Evolutionary conservation across 2,113 vertebrate genomes (phyloP), one percentile per base, ranked within the genome.

Genomic region (Lepus timidus): DNA sequence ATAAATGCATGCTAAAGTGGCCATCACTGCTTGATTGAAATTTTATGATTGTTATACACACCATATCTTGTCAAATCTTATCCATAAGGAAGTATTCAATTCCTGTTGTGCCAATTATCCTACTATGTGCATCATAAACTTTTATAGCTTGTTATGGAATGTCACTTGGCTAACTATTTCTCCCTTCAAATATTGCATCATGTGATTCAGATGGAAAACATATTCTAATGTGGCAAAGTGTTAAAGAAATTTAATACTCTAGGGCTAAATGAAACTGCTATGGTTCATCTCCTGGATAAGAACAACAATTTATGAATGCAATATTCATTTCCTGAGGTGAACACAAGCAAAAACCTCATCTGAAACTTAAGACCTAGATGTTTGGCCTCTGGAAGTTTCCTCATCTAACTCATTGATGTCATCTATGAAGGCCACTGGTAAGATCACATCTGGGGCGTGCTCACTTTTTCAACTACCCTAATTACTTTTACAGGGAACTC

Each of bases 311-410:
- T 98, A 98, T 98, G 98, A 98, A 98, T 98, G 98, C 96, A 98
- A 98, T 98, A 98, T 98, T 98, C 98, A 98, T 98, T 98, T 98
- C 98, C 98, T 98, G 98, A 98, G 97, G 97, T 98, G 97, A 98
- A 97, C 98, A 98, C 91, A 97, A 98, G 98, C 93, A 96, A 98
- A 98, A 98, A 97, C 89, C 96, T 98, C 96, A 97, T 97, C 97
- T 98, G 98, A 98, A 98, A 98, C 91, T 76, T 96, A 98, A 98
- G 98, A 97, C 98, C 79, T 80, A 96, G 91, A 96, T 96, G 79
- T 96, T 93, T 97, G 95, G 97, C 95, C 98, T 98, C 99, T 98
- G 95, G 98, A 98, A 97, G 98, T 98, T 98, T 97, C 97, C 94
- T 98, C 97, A 97, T 97, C 98, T 99, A 98, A 95, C 96, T 97